Evolutionary conservation across 2,113 vertebrate species (phyloP).

Genomic region (Clarias magur): DNA sequence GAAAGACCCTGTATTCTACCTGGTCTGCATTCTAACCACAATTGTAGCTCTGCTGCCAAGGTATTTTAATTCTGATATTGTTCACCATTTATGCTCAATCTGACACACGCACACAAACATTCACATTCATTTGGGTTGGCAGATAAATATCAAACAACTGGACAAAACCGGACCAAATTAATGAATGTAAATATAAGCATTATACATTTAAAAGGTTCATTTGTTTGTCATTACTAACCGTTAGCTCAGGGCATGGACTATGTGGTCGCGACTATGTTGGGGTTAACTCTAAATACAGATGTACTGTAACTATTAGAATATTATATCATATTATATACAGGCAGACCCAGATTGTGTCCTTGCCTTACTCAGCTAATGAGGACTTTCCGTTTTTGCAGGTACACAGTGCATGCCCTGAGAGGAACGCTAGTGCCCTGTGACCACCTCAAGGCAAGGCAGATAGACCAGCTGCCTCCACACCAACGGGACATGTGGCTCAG

Average conservation of each 20-base stretch:
- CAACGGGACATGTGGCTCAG: slow-evolving; percentile 74
- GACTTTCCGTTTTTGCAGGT: slow-evolving; percentile 70
- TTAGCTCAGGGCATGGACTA: neutral
- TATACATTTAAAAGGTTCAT: too few species aligned
- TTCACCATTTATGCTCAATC: neutral
- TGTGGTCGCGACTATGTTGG: neutral
- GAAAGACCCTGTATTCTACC: slow-evolving; percentile 83
- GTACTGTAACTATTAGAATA: too few species aligned
- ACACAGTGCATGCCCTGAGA: slow-evolving; percentile 76
- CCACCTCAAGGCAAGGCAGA: slow-evolving; percentile 76
- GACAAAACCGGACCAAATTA: neutral
- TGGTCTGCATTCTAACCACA: slow-evolving; percentile 82
- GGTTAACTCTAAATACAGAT: neutral
- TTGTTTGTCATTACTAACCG: neutral
- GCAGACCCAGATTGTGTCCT: too few species aligned
- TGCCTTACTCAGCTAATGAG: neutral
- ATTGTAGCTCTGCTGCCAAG: slow-evolving; percentile 86
- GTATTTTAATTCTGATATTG: slow-evolving; percentile 63
- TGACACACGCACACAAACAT: neutral
- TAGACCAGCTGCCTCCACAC: slow-evolving; percentile 75
- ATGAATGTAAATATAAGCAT: neutral
- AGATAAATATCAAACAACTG: neutral
- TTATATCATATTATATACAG: neutral
- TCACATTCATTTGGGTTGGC: neutral
- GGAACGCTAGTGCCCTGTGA: slow-evolving; percentile 77